Evolutionary conservation across 2,888 invertebrate genomes (phyloP), one percentile per base, ranked within the genome.

Genomic region (Ophion ellenae): DNA sequence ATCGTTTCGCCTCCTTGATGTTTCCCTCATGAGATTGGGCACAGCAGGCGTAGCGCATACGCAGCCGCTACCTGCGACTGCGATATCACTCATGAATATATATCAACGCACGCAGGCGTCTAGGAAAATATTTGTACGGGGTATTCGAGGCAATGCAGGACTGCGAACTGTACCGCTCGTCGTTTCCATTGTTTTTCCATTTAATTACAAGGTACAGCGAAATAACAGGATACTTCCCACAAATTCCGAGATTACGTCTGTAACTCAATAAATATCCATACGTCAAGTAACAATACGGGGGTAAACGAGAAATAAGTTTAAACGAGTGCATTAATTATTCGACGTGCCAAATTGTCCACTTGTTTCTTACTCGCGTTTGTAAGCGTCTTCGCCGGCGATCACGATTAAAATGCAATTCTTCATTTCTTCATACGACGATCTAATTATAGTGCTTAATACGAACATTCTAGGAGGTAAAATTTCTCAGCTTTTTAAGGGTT

Each of bases 1-100:
- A 85, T 81, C 84, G 84, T 78, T 74, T 84, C 74, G 77, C 78
- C 74, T 75, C 67, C 78, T 74, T 79, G 78, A 82, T 81, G 78
- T 74, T 79, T 20, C 20, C 63, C 63, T 63, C 78, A 47, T 57
- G 78, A 70, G 82, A 82, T 78, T 78, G 70, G 78, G 73, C 77
- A 77, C 71, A 71, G 61, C 69, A 36, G 45, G 75, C 59, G 36
- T 20, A 40, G 63, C 32, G 47, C 45, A 45, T 45, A 14, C 20
- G 45, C 20, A 61, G 61, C 20, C 61, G 71, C 45, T 63, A 64
- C 63, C 75, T 63, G 63, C 28, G 63, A 81, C 69, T 69, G 69
- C 61, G 69, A 74, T 81, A 75, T 63, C 45, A 63, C 11, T 57
- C 28, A 24, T 69, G 20, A 57, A 77, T 36, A 57, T 59, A 69